Conservation (phyloP, 2,888 invertebrate genomes). For the Xestia c-nigrum region DNA sequence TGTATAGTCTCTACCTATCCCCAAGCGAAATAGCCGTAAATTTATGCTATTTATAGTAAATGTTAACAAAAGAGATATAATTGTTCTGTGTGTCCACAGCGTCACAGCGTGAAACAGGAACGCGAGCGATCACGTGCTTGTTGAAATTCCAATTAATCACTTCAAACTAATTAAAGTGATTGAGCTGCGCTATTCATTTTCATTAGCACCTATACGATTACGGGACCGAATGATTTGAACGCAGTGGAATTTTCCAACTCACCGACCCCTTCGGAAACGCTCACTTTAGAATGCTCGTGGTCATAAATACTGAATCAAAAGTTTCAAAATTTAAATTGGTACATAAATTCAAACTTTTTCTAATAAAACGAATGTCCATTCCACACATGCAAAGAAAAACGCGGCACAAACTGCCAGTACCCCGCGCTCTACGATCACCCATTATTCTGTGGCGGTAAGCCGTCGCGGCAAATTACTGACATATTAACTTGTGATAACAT, state of each 20-base stretch:
- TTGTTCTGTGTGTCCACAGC: neutral
- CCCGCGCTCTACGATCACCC: neutral
- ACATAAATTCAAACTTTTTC: neutral
- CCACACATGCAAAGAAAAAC: neutral
- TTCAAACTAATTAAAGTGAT: constrained; percentile 21
- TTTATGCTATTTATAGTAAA: neutral
- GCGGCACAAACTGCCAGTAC: neutral
- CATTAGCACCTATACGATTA: constrained; percentile 7
- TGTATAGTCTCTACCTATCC: too few relatives aligned
- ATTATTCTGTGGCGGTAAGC: constrained; percentile 16
- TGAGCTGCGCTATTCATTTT: constrained; percentile 9
- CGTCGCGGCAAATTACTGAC: constrained; percentile 26
- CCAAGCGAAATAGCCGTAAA: neutral
- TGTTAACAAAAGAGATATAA: neutral
- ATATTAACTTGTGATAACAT: constrained; percentile 33
- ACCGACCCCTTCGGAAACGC: neutral
- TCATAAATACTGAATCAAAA: neutral
- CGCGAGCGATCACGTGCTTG: neutral
- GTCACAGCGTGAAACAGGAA: too few relatives aligned
- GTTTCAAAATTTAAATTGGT: neutral
- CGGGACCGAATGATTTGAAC: constrained; percentile 7
- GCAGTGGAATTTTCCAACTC: neutral
- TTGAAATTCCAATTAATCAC: constrained; percentile 4
- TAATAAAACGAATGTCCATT: neutral
- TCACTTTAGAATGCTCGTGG: neutral